A percentile compares a stretch with the other conserved stretches of the same genome.
Evolutionary conservation across 2,113 vertebrate genomes (phyloP).

Genomic region (Micronycteris hirsuta): DNA sequence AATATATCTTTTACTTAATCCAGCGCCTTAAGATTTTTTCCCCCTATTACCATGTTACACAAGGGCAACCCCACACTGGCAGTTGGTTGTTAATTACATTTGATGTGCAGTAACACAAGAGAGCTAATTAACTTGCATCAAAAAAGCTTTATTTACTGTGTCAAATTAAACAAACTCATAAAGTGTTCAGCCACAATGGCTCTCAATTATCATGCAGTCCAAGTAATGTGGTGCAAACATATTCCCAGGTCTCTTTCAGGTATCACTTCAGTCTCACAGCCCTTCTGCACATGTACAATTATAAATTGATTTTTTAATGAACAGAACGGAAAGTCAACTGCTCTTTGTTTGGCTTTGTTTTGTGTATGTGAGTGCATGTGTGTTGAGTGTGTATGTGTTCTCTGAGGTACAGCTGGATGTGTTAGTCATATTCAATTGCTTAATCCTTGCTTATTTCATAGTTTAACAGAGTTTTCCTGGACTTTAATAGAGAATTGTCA

Average conservation of each 20-base stretch:
- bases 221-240: conserved; percentile 66
- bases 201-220: conserved; percentile 67
- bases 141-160: conserved; percentile 72
- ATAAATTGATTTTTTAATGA: conserved; percentile 57
- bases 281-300: conserved; percentile 57
- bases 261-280: conserved; percentile 57
- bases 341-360: conserved; percentile 56
- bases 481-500: neutral
- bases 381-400: neutral
- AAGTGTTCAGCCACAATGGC: conserved; percentile 69
- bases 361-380: neutral
- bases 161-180: conserved; percentile 75
- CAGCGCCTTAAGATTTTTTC: conserved; percentile 50
- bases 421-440: neutral
- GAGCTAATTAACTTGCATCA: conserved; percentile 75
- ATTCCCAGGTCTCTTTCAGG: conserved; percentile 72
- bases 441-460: conserved; percentile 21
- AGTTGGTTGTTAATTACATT: conserved; percentile 71
- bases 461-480: conserved; percentile 1
- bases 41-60: conserved; percentile 65
- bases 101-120: conserved; percentile 73
- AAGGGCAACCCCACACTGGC: conserved; percentile 66
- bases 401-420: neutral
- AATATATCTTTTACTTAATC: conserved; percentile 52
- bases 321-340: conserved; percentile 47